A percentile compares a stretch with the other conserved stretches of the same genome.
Conservation (phyloP, 2,113 vertebrate genomes). For the Myiopsitta monachus region DNA sequence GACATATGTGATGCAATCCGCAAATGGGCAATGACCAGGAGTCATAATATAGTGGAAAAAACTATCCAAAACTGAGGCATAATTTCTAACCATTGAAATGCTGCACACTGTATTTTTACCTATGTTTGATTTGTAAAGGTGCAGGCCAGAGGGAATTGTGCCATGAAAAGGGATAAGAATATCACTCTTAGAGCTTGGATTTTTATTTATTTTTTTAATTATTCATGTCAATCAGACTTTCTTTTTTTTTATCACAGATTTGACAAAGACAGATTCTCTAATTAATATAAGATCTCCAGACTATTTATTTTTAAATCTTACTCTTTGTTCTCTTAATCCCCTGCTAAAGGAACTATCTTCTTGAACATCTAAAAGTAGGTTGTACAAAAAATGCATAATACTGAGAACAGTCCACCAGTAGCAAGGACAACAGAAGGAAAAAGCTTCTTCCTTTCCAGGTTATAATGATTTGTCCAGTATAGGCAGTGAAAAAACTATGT, state of each 20-base stretch:
- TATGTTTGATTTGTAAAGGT: neutral
- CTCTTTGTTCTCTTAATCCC: neutral
- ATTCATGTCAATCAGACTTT: neutral
- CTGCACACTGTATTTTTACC: neutral
- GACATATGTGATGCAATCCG: neutral
- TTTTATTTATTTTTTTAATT: neutral
- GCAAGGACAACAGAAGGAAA: neutral
- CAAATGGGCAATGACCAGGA: fast-evolving
- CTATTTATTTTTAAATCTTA: neutral
- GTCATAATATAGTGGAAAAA: neutral
- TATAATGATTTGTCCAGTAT: neutral
- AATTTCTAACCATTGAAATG: neutral
- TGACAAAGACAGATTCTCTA: neutral
- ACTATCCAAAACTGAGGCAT: neutral
- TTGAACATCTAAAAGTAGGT: neutral
- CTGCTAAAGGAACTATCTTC: neutral
- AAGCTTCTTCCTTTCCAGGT: neutral
- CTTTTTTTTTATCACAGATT: neutral
- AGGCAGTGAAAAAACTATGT: neutral
- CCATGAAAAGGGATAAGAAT: neutral
- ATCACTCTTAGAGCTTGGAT: neutral
- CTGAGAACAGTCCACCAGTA: neutral
- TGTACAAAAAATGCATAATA: neutral
- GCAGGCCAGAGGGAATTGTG: neutral
- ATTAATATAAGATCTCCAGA: neutral